Percentiles rank a stretch among this genome's conserved stretches.
These are phyloP conservation scores for Sipha maydis DNA, from an alignment of 2,888 invertebrate genomes.

Conservation along the genomic window DNA sequence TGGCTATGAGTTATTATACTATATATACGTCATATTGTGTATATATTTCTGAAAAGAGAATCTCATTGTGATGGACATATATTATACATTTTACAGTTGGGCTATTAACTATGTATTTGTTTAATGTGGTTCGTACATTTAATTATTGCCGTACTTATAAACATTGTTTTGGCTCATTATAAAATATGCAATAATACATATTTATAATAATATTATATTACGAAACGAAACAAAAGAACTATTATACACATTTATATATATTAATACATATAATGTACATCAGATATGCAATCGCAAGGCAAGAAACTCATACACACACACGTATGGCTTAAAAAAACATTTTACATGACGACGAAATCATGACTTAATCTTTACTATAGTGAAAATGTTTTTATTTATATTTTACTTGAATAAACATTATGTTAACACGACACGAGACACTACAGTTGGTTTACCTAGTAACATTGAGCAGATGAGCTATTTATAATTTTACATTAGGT, in stretches of 20 bases:
- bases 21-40: neutral
- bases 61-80: slow-evolving; percentile 12
- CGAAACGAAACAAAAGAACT: slow-evolving; percentile 37
- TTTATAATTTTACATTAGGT: slow-evolving; percentile 32
- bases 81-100: neutral
- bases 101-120: neutral
- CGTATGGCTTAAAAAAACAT: neutral
- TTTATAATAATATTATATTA: neutral
- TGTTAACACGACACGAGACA: slow-evolving; percentile 32
- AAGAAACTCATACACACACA: slow-evolving; percentile 10
- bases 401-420: slow-evolving; percentile 13
- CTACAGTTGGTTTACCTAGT: neutral
- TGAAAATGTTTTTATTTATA: slow-evolving; percentile 35
- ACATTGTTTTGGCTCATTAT: neutral
- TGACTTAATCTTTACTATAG: slow-evolving; percentile 37
- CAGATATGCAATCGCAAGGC: neutral
- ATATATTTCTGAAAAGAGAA: neutral
- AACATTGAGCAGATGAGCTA: neutral
- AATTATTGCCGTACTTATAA: slow-evolving; percentile 21
- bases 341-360: slow-evolving; percentile 51
- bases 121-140: neutral
- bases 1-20: neutral
- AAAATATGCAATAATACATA: neutral
- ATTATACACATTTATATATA: neutral
- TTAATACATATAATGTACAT: neutral